A percentile compares a stretch with the other conserved stretches of the same genome.
Evolutionary conservation across 2,888 invertebrate genomes (phyloP).

Genomic region (Mechanitis mazaeus): DNA sequence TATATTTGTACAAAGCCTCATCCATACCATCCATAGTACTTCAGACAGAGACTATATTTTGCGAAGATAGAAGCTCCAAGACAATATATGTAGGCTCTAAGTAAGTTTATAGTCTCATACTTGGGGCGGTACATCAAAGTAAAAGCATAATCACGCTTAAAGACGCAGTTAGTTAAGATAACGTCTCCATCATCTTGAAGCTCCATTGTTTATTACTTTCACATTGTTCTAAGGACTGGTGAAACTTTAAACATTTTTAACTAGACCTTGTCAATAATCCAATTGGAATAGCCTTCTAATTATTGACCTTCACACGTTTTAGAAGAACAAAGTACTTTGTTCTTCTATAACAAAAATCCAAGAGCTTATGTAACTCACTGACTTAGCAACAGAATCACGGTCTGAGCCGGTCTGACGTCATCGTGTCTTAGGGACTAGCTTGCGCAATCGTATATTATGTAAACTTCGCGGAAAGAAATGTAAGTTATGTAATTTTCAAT

Average conservation of each 20-base stretch:
- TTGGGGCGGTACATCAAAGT: background rate
- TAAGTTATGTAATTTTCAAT: too few species aligned
- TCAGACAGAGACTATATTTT: too few species aligned
- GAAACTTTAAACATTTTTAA: background rate
- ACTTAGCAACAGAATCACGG: conserved; percentile 2
- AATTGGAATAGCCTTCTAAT: too few species aligned
- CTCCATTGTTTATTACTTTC: background rate
- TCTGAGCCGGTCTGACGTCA: background rate
- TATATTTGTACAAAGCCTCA: too few species aligned
- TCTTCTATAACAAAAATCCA: background rate
- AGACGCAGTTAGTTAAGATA: background rate
- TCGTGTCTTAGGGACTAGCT: background rate
- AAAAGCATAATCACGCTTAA: background rate
- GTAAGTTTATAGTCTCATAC: background rate
- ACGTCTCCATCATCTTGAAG: background rate
- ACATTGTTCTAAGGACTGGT: background rate
- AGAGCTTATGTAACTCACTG: background rate
- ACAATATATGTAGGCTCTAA: background rate
- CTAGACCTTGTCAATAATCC: too few species aligned
- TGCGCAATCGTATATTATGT: background rate
- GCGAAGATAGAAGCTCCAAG: background rate
- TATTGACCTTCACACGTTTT: background rate
- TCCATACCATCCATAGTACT: too few species aligned
- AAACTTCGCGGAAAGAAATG: background rate
- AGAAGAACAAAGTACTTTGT: too few species aligned